Evolutionary conservation across 2,888 invertebrate species (phyloP), one percentile per base, ranked within the genome.

Genomic region (Himalopsyche tibetana): DNA sequence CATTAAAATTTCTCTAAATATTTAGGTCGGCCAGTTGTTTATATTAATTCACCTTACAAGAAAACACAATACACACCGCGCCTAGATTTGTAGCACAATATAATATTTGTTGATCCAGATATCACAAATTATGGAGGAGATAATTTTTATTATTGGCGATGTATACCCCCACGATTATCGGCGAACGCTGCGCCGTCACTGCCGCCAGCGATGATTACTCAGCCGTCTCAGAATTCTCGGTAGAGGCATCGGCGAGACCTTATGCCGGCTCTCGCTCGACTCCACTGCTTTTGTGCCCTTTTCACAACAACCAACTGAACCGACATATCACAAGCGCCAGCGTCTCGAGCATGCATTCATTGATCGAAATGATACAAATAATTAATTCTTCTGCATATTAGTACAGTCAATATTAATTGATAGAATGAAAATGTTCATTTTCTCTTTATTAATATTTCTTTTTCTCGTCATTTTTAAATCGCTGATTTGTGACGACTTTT

Each of bases 221-320:
- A 86, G 86, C 82, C 86, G 84, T 84, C 83, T n/a, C 82, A 84
- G 84, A 85, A 85, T 87, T 87, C 87, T 82, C 12, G 56, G 85
- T 83, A 85, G 80, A 55, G 80, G 19, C 82, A 79, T 36, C 36
- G 74, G 28, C 74, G 74, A 74, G 74, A 74, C 74, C 74, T 74
- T 74, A 38, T 74, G 74, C 74, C 74, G 74, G 74, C 15, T 74
- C 74, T 74, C 38, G 74, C 28, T 74, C 74, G 74, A 74, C 74
- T 74, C 28, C 84, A 80, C 42, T 55, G 84, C 55, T 55, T n/a
- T 80, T 84, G 84, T 80, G 80, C 79, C 55, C 84, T 55, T 80
- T 80, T 84, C 80, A 84, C 79, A 84, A 80, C 55, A 55, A 56
- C 82, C 63, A 63, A 63, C 63, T 38, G 40, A 36, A 45, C 28